Evolutionary conservation across 2,113 vertebrate genomes (phyloP), one percentile per base, ranked within the genome.

Genomic region (Petrocephalus microphthalmus): DNA sequence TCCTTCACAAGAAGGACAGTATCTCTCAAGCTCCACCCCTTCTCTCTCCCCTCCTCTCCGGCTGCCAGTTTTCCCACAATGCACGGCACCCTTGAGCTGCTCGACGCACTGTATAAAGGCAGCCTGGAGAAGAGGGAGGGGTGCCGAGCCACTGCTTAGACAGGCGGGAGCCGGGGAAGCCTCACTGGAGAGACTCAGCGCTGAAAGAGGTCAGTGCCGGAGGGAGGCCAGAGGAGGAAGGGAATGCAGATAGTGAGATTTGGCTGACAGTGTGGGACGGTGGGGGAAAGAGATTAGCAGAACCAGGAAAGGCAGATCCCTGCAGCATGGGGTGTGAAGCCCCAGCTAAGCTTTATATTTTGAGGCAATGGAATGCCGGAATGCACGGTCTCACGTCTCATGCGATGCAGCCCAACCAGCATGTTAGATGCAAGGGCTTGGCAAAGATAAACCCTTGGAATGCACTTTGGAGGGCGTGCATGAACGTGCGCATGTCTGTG

Each of bases 41-140:
- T 54, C 85, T 42, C 11, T 51, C 71, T 85, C 42, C 84, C 49
- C 52, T 85, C 42, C 84, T 49, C 60, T 83, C 89, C 52, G 7
- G 42, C 74, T 82, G 20, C 88, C 92, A 90, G 90, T 89, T 93
- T 87, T 92, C 95, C 95, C 95, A 95, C 90, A 93, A 94, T 95
- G 93, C 95, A 93, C 2, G n/a, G 91, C 93, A 51, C 52, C 87
- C 87, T 90, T 90, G 90, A 94, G 91, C 92, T 92, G 91, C 88
- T 89, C 91, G 92, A 89, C 92, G 90, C 91, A 74, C 95, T 95
- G 95, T 96, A 96, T 94, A 96, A 95, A 95, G 95, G 89, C 88
- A 60, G 5, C 85, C 60, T 78, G 87, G 71, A 49, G 60, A 89
- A 92, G 92, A 91, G 93, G 94, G 92, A 93, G 94, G 93, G 93